These are phyloP conservation scores for Anorthoa munda DNA, from an alignment of 2,888 invertebrate species.

Conservation along the genomic window DNA sequence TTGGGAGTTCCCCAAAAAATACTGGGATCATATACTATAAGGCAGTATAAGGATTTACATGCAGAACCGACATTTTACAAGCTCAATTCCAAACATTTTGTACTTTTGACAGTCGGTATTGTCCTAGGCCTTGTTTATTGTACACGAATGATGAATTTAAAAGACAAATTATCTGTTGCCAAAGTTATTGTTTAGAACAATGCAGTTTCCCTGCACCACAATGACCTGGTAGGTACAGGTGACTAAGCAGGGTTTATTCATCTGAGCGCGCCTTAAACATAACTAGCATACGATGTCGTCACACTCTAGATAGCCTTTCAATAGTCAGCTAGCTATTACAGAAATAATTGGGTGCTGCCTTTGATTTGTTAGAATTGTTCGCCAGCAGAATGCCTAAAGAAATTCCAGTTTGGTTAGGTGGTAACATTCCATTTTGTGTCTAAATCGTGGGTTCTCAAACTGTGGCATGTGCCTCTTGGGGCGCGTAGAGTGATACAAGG, in stretches of 20 bases:
- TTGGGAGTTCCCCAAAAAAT: no score
- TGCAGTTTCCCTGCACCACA: slow-evolving; percentile 7
- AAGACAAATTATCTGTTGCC: no score
- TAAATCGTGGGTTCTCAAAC: background rate
- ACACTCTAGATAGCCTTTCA: slow-evolving; percentile 27
- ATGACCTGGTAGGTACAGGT: slow-evolving; percentile 11
- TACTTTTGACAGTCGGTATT: background rate
- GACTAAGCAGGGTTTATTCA: slow-evolving; percentile 51
- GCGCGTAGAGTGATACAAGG: background rate
- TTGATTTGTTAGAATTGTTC: slow-evolving; percentile 32
- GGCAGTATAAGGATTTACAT: no score
- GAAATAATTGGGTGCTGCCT: slow-evolving; percentile 37
- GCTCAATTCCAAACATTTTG: background rate
- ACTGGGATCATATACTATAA: no score
- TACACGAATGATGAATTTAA: no score
- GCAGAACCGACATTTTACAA: background rate
- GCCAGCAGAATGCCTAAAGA: slow-evolving; percentile 6
- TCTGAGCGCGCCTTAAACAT: slow-evolving; percentile 9
- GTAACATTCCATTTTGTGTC: slow-evolving; percentile 27
- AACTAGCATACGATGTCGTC: slow-evolving; percentile 21
- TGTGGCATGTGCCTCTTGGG: background rate
- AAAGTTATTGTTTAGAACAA: background rate
- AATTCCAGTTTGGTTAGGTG: slow-evolving; percentile 22
- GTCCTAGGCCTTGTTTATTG: background rate
- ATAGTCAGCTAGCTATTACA: slow-evolving; percentile 27